Conservation (phyloP, 2,888 invertebrate species). For the Mystacides longicornis region DNA sequence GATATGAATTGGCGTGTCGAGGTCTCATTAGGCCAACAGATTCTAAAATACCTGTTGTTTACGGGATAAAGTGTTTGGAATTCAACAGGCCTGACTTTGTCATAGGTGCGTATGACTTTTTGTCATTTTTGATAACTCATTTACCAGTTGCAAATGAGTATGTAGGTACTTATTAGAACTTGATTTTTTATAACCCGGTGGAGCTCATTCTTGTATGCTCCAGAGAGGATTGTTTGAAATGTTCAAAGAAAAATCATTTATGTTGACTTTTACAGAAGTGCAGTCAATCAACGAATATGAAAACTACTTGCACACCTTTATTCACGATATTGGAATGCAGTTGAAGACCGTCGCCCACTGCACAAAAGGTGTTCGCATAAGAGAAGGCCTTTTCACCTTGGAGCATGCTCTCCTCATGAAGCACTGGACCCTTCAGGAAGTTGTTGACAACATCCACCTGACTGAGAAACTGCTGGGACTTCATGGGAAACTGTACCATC, state of each 20-base stretch:
- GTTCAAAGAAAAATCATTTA: no score
- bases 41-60: constrained; percentile 67
- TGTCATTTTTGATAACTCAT: neutral
- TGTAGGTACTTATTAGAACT: no score
- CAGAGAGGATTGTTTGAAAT: no score
- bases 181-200: no score
- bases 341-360: constrained; percentile 76
- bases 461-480: neutral
- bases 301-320: constrained; percentile 63
- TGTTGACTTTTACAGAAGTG: constrained; percentile 63
- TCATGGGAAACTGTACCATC: neutral
- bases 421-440: constrained; percentile 69
- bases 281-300: constrained; percentile 82
- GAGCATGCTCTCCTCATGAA: constrained; percentile 71
- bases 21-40: constrained; percentile 73
- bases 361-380: constrained; percentile 68
- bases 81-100: constrained; percentile 80
- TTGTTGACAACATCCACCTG: constrained; percentile 38
- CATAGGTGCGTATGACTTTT: constrained; percentile 51
- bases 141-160: no score
- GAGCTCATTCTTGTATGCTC: no score
- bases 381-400: constrained; percentile 74
- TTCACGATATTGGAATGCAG: constrained; percentile 77
- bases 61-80: constrained; percentile 76
- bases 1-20: constrained; percentile 78